phyloP scores from a whole-genome alignment of 2,113 vertebrate genomes.

The Sprattus sprattus region DNA sequence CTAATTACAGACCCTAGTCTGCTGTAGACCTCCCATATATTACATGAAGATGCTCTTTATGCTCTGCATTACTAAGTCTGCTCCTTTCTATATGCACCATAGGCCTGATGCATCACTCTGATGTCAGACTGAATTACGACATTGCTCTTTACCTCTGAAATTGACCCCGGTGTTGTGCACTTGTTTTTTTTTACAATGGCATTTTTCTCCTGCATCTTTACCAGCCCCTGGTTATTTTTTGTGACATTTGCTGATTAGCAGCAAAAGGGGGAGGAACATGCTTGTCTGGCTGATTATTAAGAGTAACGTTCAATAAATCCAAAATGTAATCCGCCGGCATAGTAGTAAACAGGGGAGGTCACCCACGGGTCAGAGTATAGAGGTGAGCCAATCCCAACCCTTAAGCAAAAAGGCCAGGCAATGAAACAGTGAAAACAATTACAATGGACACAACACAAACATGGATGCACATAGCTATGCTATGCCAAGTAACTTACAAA shows the following conservation, averaged over 20 bases:
- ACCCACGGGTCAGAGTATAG: background rate
- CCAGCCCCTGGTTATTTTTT: background rate
- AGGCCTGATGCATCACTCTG: background rate
- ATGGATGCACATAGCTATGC: background rate
- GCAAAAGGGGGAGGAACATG: background rate
- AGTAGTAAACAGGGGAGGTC: background rate
- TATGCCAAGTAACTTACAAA: background rate
- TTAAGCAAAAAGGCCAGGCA: background rate
- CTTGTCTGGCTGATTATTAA: background rate
- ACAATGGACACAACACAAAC: background rate
- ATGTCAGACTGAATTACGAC: background rate
- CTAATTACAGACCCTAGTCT: background rate
- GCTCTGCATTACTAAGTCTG: background rate
- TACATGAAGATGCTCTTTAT: background rate
- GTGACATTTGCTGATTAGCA: background rate
- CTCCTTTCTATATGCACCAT: background rate
- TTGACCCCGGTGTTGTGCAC: background rate
- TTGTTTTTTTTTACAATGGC: background rate
- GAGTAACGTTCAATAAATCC: background rate
- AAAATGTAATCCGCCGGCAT: background rate
- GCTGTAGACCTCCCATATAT: background rate
- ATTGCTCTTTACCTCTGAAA: background rate
- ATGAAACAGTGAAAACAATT: background rate
- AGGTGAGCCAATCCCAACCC: background rate
- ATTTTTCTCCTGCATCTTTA: background rate